Conservation (phyloP, 1,140 invertebrate genomes). For the Chironomus striatipennis region DNA sequence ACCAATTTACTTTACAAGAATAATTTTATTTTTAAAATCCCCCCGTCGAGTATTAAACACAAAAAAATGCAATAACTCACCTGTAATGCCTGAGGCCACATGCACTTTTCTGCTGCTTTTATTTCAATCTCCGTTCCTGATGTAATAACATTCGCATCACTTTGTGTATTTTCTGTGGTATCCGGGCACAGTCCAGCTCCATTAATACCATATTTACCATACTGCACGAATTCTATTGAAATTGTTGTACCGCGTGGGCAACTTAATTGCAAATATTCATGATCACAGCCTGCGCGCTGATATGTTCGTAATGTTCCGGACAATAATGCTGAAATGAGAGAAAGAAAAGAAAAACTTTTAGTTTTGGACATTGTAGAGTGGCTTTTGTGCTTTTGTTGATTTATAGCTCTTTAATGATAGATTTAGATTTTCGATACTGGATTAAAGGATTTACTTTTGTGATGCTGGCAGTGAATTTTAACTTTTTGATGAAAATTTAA, state of each 20-base stretch:
- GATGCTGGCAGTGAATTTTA: too few species aligned
- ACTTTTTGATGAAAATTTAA: too few species aligned
- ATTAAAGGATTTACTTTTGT: too few species aligned
- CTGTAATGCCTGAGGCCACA: constrained; percentile 47
- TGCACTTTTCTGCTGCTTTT: constrained; percentile 39
- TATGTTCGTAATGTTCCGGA: constrained; percentile 81
- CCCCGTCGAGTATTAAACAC: too few species aligned
- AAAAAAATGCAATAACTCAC: constrained; percentile 34
- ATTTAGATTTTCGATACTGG: too few species aligned
- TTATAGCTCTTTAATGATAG: background rate
- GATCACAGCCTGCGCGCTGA: constrained; percentile 78
- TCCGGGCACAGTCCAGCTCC: constrained; percentile 35
- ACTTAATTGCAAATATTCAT: constrained; percentile 67
- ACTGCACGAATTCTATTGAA: constrained; percentile 52
- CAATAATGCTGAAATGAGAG: constrained; percentile 58
- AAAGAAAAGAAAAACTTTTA: background rate
- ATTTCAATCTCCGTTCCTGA: constrained; percentile 36
- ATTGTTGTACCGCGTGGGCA: constrained; percentile 81
- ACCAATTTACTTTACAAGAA: too few species aligned
- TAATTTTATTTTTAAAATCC: too few species aligned
- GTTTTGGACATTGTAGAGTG: background rate
- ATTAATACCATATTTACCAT: constrained; percentile 33
- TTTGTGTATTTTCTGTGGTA: constrained; percentile 33
- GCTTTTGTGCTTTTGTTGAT: constrained; percentile 17
- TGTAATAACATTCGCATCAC: constrained; percentile 32